phyloP scores from a whole-genome alignment of 2,888 invertebrate species.

The Melieria picta region DNA sequence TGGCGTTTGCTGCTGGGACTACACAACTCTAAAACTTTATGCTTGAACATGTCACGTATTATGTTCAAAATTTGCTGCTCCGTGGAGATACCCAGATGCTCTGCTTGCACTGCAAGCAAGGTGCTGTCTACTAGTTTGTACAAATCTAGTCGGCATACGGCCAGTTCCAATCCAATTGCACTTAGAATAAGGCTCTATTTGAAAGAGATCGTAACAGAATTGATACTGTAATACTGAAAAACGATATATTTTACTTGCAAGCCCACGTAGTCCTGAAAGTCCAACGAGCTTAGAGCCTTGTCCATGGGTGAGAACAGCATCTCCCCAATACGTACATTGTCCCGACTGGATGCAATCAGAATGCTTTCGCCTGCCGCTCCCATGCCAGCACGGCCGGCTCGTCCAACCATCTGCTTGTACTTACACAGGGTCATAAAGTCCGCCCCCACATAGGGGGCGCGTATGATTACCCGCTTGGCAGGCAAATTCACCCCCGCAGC shows the following conservation, averaged over 20 bases:
- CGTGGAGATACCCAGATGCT: conserved; percentile 56
- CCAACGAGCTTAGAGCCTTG: conserved; percentile 71
- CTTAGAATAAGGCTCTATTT: conserved; percentile 72
- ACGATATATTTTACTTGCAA: conserved; percentile 63
- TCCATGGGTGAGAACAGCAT: conserved; percentile 75
- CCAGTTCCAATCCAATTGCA: conserved; percentile 74
- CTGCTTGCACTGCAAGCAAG: conserved; percentile 74
- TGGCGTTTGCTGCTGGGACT: conserved; percentile 41
- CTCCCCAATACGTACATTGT: conserved; percentile 70
- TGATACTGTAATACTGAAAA: neutral
- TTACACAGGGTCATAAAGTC: conserved; percentile 78
- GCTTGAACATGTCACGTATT: conserved; percentile 62
- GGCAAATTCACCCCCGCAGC: conserved; percentile 99
- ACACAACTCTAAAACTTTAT: conserved; percentile 58
- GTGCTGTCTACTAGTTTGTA: conserved; percentile 71
- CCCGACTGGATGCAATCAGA: conserved; percentile 76
- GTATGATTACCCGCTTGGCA: conserved; percentile 86
- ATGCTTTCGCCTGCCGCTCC: conserved; percentile 86
- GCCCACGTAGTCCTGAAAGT: conserved; percentile 68
- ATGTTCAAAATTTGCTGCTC: conserved; percentile 56
- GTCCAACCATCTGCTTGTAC: conserved; percentile 96
- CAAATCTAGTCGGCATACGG: conserved; percentile 69
- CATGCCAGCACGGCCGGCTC: conserved; percentile 92
- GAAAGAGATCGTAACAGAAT: neutral
- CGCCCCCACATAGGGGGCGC: conserved; percentile 84